Conservation (phyloP, 2,113 vertebrate genomes). For the Pachyramphus minor region DNA sequence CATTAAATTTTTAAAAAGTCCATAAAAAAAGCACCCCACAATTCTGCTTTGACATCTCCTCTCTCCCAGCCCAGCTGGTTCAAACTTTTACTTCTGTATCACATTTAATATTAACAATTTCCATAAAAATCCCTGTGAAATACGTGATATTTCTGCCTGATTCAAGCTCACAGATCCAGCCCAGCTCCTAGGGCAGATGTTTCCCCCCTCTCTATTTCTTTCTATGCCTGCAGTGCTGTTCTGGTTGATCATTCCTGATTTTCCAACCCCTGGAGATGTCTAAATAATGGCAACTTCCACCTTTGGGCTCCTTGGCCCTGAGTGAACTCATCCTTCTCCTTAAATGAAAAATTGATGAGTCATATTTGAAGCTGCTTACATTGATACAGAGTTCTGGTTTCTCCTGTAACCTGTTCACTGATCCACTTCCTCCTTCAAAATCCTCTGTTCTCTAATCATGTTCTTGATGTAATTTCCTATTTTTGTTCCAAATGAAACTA, state of each 20-base stretch:
- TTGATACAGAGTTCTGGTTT: neutral
- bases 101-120: neutral
- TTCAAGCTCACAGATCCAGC: neutral
- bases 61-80: neutral
- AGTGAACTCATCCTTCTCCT: neutral
- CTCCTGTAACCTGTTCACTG: neutral
- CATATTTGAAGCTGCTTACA: neutral
- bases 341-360: neutral
- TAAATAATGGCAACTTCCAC: neutral
- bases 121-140: neutral
- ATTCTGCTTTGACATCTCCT: neutral
- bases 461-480: neutral
- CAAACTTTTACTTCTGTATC: neutral
- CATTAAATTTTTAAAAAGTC: neutral
- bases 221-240: neutral
- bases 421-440: neutral
- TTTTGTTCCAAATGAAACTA: neutral
- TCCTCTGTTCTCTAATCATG: neutral
- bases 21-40: neutral
- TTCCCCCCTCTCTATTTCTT: accelerated
- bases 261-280: neutral
- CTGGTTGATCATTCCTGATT: neutral
- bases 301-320: neutral
- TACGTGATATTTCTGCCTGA: accelerated
- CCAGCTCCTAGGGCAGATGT: neutral